These are phyloP conservation scores for Cydia amplana DNA, from an alignment of 1,140 invertebrate species.

Conservation along the genomic window DNA sequence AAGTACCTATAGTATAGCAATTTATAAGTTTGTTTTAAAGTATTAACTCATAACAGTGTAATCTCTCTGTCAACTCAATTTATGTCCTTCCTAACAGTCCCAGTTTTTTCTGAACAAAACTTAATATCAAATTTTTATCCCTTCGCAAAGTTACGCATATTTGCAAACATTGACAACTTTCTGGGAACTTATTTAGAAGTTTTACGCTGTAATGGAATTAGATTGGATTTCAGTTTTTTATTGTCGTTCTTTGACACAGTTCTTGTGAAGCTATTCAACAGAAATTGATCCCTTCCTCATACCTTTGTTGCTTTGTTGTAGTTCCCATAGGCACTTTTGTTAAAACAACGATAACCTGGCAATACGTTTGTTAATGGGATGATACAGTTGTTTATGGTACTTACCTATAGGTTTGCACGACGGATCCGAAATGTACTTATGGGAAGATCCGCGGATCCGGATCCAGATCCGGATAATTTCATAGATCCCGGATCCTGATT, in stretches of 20 bases:
- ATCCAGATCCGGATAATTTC: too few species aligned
- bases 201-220: not conserved
- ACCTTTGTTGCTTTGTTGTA: too few species aligned
- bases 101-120: conserved; percentile 18
- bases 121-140: conserved; percentile 11
- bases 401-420: too few species aligned
- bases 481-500: too few species aligned
- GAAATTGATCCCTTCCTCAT: not conserved
- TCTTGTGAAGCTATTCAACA: not conserved
- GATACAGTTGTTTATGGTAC: too few species aligned
- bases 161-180: conserved; percentile 14
- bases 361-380: too few species aligned
- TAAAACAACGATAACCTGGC: too few species aligned
- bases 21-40: conserved; percentile 39
- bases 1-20: too few species aligned
- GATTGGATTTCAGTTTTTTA: not conserved
- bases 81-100: not conserved
- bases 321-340: too few species aligned
- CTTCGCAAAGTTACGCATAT: conserved; percentile 4
- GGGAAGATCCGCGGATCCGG: too few species aligned
- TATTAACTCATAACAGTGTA: not conserved
- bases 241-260: not conserved
- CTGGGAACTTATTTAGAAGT: not conserved
- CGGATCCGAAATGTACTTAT: too few species aligned
- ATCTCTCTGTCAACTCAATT: not conserved